Evolutionary conservation across 2,797 vertebrate genomes (phyloP), one percentile per base, ranked within the genome.

Genomic region (Okamejei kenojei): DNA sequence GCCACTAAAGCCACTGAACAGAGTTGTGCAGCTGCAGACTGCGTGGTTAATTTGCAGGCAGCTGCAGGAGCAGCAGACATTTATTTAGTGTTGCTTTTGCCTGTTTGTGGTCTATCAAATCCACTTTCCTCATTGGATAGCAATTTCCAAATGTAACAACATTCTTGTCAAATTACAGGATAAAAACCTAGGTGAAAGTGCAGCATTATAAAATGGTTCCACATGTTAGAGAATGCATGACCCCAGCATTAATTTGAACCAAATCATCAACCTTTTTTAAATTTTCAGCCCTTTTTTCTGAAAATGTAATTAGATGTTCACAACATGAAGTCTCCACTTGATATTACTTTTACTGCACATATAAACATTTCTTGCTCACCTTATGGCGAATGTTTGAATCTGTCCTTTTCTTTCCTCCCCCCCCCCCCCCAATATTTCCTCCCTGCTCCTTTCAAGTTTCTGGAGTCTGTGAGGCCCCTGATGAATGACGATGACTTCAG

Each of bases 391-490:
- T 35, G 29, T 17, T 88, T 65, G 29, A 88, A 84, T 65, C 35
- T 11, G 61, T 9, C 61, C 58, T 23, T 29, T 63, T 84, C 15
- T 7, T 65, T 21, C n/a, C 19, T 65, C n/a, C n/a, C n/a, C n/a
- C n/a, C n/a, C n/a, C 63, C 7, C 15, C 71, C 7, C n/a, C 13
- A 45, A 45, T 65, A 7, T 21, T 65, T 32, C 17, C 61, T 68
- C n/a, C 17, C 15, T 32, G 17, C 8, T 15, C n/a, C n/a, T 21
- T 17, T 68, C 61, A 88, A 98, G 98, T 98, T 97, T 94, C 93
- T 99, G 94, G 98, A 98, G 93, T 98, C 98, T 0, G 96, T 98
- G 71, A 97, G 96, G 54, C 97, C 97, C 0, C 94, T 98, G 94
- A 97, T 97, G 95, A 95, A 95, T 0, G 96, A 97, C 0, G 68